phyloP scores from a whole-genome alignment of 2,797 vertebrate species.

The Labeo calbasu region DNA sequence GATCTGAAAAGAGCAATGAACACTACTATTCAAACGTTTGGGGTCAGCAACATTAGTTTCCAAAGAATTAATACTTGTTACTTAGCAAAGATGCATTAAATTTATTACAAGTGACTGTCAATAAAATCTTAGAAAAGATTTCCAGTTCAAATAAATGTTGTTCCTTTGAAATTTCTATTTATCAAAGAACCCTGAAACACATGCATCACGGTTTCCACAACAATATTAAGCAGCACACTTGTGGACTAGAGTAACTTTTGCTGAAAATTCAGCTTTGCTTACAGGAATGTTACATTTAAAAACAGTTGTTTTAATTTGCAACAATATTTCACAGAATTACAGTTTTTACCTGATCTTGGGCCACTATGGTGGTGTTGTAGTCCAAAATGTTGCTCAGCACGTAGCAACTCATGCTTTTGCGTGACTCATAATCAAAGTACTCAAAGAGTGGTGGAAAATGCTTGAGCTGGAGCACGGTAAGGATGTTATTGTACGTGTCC shows the following conservation, averaged over 20 bases:
- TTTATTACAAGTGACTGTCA: not conserved
- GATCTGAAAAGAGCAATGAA: not conserved
- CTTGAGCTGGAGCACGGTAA: slow-evolving; percentile 95
- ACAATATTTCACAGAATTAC: not conserved
- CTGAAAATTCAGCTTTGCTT: not conserved
- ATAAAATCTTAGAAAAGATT: not conserved
- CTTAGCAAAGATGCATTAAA: not conserved
- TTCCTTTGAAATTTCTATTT: not conserved
- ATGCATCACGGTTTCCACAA: not conserved
- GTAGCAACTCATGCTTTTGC: slow-evolving; percentile 99
- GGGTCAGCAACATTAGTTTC: not conserved
- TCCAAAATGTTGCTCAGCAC: slow-evolving; percentile 96
- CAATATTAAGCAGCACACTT: not conserved
- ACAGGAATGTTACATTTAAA: not conserved
- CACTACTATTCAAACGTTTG: not conserved
- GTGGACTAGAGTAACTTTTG: not conserved
- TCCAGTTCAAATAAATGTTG: not conserved
- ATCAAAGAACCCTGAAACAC: not conserved
- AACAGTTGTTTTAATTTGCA: not conserved
- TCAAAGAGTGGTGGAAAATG: slow-evolving; percentile 98
- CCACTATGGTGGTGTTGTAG: slow-evolving; percentile 92
- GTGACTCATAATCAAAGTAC: slow-evolving; percentile 97
- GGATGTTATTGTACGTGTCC: slow-evolving; percentile 95
- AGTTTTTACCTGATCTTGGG: slow-evolving; percentile 90
- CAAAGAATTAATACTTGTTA: not conserved